Evolutionary conservation across 2,888 invertebrate genomes (phyloP).

Genomic region (Drosophila austrosaltans): DNA sequence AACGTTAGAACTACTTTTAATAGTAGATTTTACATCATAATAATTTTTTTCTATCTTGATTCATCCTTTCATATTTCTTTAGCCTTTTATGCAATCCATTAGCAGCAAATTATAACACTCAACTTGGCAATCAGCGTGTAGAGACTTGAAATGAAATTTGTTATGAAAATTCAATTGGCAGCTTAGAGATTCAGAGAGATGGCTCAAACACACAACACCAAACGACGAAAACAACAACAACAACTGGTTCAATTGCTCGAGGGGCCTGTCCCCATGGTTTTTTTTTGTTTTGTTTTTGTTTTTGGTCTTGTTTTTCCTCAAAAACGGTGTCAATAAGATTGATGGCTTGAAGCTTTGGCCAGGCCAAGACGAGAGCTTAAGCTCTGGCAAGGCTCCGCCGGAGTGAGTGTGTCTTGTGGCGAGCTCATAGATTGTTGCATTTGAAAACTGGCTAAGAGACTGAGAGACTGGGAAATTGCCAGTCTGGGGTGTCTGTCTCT

Average conservation of each 20-base stretch:
- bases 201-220: slow-evolving; percentile 14
- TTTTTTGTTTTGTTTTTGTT: slow-evolving; percentile 25
- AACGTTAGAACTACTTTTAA: not conserved
- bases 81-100: slow-evolving; percentile 12
- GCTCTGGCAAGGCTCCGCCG: slow-evolving; percentile 8
- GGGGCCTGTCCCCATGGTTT: slow-evolving; percentile 24
- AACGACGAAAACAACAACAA: slow-evolving; percentile 16
- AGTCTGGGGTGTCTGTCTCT: slow-evolving; percentile 10
- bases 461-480: slow-evolving; percentile 33
- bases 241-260: slow-evolving; percentile 43
- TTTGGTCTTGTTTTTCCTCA: slow-evolving; percentile 52
- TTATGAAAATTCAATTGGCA: slow-evolving; percentile 52
- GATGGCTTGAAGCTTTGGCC: slow-evolving; percentile 73
- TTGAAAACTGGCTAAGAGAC: slow-evolving; percentile 65
- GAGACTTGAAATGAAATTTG: slow-evolving; percentile 31
- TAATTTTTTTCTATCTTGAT: not conserved
- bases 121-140: not conserved
- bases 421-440: slow-evolving; percentile 65
- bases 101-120: slow-evolving; percentile 29
- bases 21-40: not conserved
- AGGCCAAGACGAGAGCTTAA: slow-evolving; percentile 39
- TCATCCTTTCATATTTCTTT: not conserved
- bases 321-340: slow-evolving; percentile 82
- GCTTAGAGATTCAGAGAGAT: slow-evolving; percentile 28
- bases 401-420: slow-evolving; percentile 2